Evolutionary conservation across 2,797 vertebrate species (phyloP).

Genomic region (Amphiprion clarkii): DNA sequence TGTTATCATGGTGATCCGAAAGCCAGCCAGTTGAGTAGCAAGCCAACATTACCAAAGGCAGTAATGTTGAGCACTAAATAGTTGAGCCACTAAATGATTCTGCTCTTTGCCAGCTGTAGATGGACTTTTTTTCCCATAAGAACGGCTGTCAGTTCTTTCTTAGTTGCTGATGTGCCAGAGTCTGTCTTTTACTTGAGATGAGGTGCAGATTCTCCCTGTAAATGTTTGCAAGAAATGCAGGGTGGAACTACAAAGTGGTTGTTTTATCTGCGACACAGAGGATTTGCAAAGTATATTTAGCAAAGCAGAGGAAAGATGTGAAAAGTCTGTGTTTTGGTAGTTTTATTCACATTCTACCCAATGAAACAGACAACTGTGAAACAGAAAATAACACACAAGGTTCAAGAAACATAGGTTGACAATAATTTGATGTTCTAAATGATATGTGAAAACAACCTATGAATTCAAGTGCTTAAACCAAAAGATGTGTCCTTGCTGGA

Average conservation of each 20-base stretch:
- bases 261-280: conserved; percentile 30
- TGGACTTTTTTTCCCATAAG: conserved; percentile 38
- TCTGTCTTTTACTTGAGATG: conserved; percentile 30
- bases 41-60: conserved; percentile 49
- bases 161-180: conserved; percentile 37
- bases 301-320: conserved; percentile 9
- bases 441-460: conserved; percentile 4
- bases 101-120: conserved; percentile 25
- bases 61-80: conserved; percentile 57
- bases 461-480: neutral
- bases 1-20: conserved; percentile 66
- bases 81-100: conserved; percentile 52
- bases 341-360: conserved; percentile 19
- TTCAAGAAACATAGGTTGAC: neutral
- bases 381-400: conserved; percentile 28
- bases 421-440: conserved; percentile 4
- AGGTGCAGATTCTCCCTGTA: conserved; percentile 32
- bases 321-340: conserved; percentile 36
- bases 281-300: conserved; percentile 31
- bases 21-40: conserved; percentile 68
- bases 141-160: conserved; percentile 21
- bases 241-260: conserved; percentile 25
- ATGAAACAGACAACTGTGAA: conserved; percentile 36
- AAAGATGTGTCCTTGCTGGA: too few relatives aligned
- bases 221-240: conserved; percentile 36